Evolutionary conservation across 2,888 invertebrate species (phyloP).

Genomic region (Hetaerina titia): DNA sequence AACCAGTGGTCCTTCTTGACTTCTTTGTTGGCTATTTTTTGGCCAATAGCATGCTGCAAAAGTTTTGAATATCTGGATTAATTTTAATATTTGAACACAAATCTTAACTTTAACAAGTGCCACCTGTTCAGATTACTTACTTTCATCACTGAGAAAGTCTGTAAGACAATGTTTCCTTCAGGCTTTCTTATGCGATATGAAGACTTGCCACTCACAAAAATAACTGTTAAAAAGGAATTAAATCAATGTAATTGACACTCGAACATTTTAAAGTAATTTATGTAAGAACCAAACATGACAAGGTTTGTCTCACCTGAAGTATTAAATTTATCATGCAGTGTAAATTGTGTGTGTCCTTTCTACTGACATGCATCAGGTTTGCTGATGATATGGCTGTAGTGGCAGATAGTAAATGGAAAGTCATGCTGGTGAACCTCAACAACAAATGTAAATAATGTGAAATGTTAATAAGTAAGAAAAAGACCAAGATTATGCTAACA

Average conservation of each 20-base stretch:
- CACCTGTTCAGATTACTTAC: conserved; percentile 80
- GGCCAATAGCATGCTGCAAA: conserved; percentile 50
- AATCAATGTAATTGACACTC: neutral
- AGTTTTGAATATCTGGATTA: neutral
- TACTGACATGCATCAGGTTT: too few relatives aligned
- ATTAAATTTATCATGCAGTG: too few relatives aligned
- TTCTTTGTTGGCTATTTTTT: conserved; percentile 71
- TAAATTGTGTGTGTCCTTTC: too few relatives aligned
- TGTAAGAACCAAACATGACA: too few relatives aligned
- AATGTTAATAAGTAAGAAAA: too few relatives aligned
- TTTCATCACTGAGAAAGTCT: conserved; percentile 86
- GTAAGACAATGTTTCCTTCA: conserved; percentile 89
- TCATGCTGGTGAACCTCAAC: too few relatives aligned
- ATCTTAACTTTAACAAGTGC: neutral
- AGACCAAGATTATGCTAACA: too few relatives aligned
- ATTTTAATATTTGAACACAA: neutral
- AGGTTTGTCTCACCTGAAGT: too few relatives aligned
- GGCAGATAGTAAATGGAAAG: too few relatives aligned
- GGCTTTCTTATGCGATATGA: conserved; percentile 89
- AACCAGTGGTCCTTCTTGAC: conserved; percentile 83
- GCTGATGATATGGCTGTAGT: too few relatives aligned
- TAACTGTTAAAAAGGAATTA: conserved; percentile 80
- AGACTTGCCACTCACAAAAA: conserved; percentile 89
- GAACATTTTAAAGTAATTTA: neutral
- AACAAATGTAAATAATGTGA: too few relatives aligned